phyloP scores from a whole-genome alignment of 2,113 vertebrate species.

The Phalacrocorax pelagicus region DNA sequence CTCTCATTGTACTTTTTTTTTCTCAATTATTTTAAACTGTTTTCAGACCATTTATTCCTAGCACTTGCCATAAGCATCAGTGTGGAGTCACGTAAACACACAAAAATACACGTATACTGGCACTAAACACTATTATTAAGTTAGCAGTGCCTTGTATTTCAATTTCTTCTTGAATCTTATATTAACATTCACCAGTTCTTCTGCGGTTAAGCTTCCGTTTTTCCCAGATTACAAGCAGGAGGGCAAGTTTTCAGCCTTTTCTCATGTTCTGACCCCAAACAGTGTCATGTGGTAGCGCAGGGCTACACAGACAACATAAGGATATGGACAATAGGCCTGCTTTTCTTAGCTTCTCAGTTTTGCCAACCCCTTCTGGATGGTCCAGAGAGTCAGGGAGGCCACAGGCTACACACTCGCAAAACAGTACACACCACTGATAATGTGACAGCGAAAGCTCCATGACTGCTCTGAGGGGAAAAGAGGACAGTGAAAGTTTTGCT shows the following conservation, averaged over 20 bases:
- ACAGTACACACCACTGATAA: neutral
- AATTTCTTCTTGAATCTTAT: neutral
- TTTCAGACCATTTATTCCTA: neutral
- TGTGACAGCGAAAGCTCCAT: neutral
- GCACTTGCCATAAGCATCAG: neutral
- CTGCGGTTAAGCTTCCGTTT: neutral
- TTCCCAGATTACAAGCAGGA: neutral
- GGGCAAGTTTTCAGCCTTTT: neutral
- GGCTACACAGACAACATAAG: neutral
- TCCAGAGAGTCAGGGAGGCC: neutral
- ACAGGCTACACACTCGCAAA: neutral
- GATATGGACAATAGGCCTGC: neutral
- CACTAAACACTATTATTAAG: neutral
- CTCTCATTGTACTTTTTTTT: neutral
- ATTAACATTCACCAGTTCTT: neutral
- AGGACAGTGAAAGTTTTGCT: neutral
- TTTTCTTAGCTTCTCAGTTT: neutral
- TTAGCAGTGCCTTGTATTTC: neutral
- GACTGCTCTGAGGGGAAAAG: neutral
- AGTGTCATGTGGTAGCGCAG: neutral
- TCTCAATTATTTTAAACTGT: neutral
- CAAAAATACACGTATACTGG: neutral
- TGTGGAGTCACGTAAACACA: rapidly evolving
- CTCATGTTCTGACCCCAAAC: neutral
- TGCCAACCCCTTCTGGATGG: too few relatives aligned